A percentile compares a stretch with the other conserved stretches of the same genome.
Conservation (phyloP, 2,888 invertebrate species). For the Acronicta leporina region DNA sequence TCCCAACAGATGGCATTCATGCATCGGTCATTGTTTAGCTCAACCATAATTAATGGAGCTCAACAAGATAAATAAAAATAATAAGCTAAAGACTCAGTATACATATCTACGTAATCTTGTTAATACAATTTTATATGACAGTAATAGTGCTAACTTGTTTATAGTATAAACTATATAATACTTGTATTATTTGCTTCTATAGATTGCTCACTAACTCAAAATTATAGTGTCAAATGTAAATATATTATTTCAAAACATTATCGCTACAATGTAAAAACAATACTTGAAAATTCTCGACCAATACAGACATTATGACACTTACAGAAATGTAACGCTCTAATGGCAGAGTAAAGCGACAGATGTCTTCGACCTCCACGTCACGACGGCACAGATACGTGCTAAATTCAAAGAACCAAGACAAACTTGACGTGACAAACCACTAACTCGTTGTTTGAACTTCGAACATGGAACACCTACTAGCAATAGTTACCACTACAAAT, state of each 20-base stretch:
- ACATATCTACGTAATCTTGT: neutral
- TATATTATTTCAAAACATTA: slow-evolving; percentile 30
- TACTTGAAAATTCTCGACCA: slow-evolving; percentile 38
- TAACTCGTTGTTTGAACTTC: slow-evolving; percentile 77
- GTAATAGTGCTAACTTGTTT: neutral
- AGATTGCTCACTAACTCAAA: slow-evolving; percentile 39
- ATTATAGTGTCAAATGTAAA: slow-evolving; percentile 34
- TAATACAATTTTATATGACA: neutral
- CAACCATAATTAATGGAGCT: no score
- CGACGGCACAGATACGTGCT: slow-evolving; percentile 81
- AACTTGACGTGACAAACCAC: slow-evolving; percentile 81
- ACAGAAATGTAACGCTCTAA: slow-evolving; percentile 84
- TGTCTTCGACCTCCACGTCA: slow-evolving; percentile 80
- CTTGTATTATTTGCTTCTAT: slow-evolving; percentile 29
- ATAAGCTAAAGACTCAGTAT: neutral
- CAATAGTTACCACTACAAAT: slow-evolving; percentile 56
- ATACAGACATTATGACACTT: slow-evolving; percentile 54
- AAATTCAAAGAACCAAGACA: slow-evolving; percentile 80
- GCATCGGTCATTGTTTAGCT: no score
- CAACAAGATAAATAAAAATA: no score
- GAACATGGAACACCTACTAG: slow-evolving; percentile 52
- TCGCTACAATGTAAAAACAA: slow-evolving; percentile 28
- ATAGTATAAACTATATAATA: slow-evolving; percentile 23
- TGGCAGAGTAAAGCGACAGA: slow-evolving; percentile 79
- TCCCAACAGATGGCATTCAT: no score